These are phyloP conservation scores for Slavum lentiscoides DNA, from an alignment of 2,888 invertebrate genomes.

Conservation along the genomic window DNA sequence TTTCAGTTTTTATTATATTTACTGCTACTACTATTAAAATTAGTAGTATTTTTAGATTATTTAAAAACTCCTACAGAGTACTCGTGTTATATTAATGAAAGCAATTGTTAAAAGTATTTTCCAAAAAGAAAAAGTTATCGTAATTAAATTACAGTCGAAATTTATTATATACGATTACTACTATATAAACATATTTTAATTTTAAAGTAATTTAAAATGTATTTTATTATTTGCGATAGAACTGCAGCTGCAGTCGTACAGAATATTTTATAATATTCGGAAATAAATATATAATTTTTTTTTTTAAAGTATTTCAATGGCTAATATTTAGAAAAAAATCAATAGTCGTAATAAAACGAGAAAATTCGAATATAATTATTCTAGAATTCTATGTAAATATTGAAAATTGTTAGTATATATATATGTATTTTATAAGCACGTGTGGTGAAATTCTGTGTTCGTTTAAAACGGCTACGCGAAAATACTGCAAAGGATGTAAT, in stretches of 20 bases:
- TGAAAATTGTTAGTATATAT: no score
- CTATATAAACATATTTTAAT: background rate
- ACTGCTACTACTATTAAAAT: background rate
- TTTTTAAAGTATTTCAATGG: background rate
- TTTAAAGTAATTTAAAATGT: background rate
- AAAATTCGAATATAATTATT: background rate
- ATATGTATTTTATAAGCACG: background rate
- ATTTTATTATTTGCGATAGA: background rate
- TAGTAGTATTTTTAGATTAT: no score
- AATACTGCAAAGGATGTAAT: slow-evolving; percentile 13
- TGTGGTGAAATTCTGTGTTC: background rate
- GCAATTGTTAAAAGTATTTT: background rate
- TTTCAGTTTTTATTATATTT: background rate
- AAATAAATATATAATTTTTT: background rate
- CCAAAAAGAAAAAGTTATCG: background rate
- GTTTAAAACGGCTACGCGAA: background rate
- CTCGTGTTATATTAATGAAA: no score
- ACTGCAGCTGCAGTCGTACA: background rate
- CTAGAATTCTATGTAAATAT: no score
- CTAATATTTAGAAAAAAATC: background rate
- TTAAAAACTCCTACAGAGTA: no score
- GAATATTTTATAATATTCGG: background rate
- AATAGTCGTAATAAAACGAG: background rate
- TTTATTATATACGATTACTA: background rate
- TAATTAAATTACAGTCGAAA: background rate